Conservation (phyloP, 2,888 invertebrate species). For the Drosophila hamatofila region DNA sequence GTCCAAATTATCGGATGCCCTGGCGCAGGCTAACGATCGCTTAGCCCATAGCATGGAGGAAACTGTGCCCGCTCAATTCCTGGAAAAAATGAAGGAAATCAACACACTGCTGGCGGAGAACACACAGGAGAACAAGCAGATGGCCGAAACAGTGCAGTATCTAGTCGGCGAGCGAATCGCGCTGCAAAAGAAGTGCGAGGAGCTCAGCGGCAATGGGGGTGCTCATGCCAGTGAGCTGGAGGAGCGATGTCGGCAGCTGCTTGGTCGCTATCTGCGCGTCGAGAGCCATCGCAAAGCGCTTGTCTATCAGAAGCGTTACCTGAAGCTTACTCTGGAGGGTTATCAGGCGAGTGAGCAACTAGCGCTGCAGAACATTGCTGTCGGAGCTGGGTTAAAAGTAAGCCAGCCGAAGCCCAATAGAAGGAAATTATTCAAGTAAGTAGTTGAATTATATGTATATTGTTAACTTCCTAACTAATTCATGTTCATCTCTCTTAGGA, state of each 20-base stretch:
- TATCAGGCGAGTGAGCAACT: constrained; percentile 84
- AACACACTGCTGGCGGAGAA: constrained; percentile 86
- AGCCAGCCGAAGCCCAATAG: constrained; percentile 62
- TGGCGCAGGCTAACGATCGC: constrained; percentile 79
- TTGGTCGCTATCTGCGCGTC: constrained; percentile 90
- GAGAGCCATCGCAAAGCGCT: constrained; percentile 95
- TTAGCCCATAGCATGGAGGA: constrained; percentile 72
- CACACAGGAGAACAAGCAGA: constrained; percentile 86
- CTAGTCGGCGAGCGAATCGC: constrained; percentile 86
- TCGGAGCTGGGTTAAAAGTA: constrained; percentile 9
- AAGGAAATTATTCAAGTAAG: constrained; percentile 84
- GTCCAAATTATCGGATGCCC: constrained; percentile 82
- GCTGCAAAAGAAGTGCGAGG: constrained; percentile 86
- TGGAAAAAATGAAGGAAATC: constrained; percentile 86
- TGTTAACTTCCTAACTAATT: not conserved
- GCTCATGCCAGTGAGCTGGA: constrained; percentile 78
- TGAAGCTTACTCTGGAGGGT: constrained; percentile 88
- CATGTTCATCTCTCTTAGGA: constrained; percentile 83
- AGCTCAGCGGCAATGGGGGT: constrained; percentile 82
- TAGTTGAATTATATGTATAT: not conserved
- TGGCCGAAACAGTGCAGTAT: constrained; percentile 85
- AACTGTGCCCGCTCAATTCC: constrained; percentile 83
- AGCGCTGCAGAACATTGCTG: constrained; percentile 68
- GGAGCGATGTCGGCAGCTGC: constrained; percentile 87
- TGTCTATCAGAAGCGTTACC: constrained; percentile 95